Percentiles rank a stretch among this genome's conserved stretches.
Evolutionary conservation across 53 echinoderm and acorn worm genomes (phyloP).

Genomic region (Arbacia lixula): DNA sequence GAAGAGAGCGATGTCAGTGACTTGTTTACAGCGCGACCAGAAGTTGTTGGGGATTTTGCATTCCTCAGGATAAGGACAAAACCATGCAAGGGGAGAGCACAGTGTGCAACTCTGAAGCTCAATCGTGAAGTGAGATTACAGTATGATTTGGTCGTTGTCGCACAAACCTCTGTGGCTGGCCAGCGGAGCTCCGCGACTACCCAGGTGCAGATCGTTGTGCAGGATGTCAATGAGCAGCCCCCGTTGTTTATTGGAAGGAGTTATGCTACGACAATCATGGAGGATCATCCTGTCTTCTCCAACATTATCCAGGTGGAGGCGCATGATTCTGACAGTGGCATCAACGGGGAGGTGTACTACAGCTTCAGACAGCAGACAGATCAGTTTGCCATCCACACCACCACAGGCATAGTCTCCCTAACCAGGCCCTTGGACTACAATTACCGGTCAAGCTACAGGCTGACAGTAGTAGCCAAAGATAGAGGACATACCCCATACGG

Average conservation of each 20-base stretch:
- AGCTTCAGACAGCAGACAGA: conserved; percentile 79
- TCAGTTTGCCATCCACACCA: conserved; percentile 93
- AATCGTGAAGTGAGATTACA: conserved; percentile 81
- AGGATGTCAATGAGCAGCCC: conserved; percentile 88
- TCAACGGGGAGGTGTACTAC: conserved; percentile 97
- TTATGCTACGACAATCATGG: conserved; percentile 70
- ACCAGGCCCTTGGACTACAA: conserved; percentile 82
- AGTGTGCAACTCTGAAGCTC: conserved; percentile 61
- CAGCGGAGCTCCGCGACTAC: conserved; percentile 23
- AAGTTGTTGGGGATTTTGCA: conserved; percentile 87
- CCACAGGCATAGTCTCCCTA: conserved; percentile 91
- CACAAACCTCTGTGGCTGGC: conserved; percentile 46
- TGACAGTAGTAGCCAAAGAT: conserved; percentile 86
- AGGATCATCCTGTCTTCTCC: conserved; percentile 78
- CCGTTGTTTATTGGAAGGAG: conserved; percentile 76
- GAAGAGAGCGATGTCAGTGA: conserved; percentile 43
- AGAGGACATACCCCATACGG: conserved; percentile 89
- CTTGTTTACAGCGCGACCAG: conserved; percentile 69
- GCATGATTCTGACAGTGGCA: conserved; percentile 91
- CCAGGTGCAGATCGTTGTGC: conserved; percentile 65
- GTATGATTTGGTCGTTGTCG: conserved; percentile 66
- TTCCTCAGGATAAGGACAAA: conserved; percentile 83
- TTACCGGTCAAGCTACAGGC: conserved; percentile 49
- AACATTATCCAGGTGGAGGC: conserved; percentile 83
- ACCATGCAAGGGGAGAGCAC: conserved; percentile 61